Base-by-base conservation (phyloP, 2,113 vertebrate species). In the Chloebia gouldiae region DNA sequence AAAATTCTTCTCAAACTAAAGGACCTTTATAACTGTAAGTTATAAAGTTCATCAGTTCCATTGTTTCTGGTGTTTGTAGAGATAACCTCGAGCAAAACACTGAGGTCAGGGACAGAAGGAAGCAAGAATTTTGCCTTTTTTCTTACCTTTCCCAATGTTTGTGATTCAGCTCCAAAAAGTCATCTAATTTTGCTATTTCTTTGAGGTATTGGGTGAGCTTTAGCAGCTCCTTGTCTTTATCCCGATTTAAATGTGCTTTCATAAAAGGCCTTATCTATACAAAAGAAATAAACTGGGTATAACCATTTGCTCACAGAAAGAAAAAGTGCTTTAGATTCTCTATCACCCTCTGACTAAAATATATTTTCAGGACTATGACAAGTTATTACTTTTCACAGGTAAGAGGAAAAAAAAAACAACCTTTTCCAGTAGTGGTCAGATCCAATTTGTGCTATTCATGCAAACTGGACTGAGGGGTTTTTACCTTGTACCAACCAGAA, bases 121-220 rank as follows among this genome's bases (percentile, higher is more conserved):
- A 81, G 54, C 31, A 81, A 64, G 27, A 54, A 80, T 47, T 87
- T 69, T 73, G 13, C 83, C 28, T 75, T 73, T 95, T 47, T 66
- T 88, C 97, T 97, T 97, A 99, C 99, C 99, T 99, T 98, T 99
- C 99, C 99, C 99, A 99, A 92, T 99, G 99, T 98, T 99, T 99
- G 97, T 99, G 99, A 97, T 99, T 99, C 90, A 99, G 98, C 65
- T 99, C 98, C 91, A 98, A 98, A 93, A 99, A 99, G 97, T 99
- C 99, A 13, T 99, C 99, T 94, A 99, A 98, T 96, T 99, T 99
- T 94, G 99, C 98, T 87, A 99, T 99, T 98, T 99, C 99, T 98
- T 99, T 99, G 95, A 99, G 98, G 96, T 99, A 99, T n/a, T 99
- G 99, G 82, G 99, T 99, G 88, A 99, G 98, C 97, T 99, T 99